Evolutionary conservation across 2,888 invertebrate species (phyloP).

Genomic region (Geotrupes spiniger): DNA sequence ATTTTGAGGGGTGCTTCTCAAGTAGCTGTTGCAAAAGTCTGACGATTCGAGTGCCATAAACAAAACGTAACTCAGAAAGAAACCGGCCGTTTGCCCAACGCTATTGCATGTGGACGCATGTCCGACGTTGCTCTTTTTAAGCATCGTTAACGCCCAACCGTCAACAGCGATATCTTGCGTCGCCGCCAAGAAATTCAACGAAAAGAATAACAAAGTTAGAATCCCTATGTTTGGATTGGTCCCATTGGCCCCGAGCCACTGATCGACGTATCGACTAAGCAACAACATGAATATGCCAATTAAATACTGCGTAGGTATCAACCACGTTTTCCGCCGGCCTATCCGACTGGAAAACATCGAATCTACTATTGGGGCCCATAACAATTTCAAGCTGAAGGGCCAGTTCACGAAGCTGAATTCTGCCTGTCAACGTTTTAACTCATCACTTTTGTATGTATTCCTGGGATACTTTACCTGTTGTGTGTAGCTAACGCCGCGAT

Average conservation of each 20-base stretch:
- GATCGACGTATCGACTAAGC: constrained; percentile 71
- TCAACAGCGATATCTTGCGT: constrained; percentile 99
- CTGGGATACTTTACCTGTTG: constrained; percentile 66
- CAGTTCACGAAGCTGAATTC: constrained; percentile 92
- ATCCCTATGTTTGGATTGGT: constrained; percentile 67
- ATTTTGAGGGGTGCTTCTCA: constrained; percentile 68
- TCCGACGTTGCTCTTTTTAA: constrained; percentile 93
- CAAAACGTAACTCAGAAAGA: constrained; percentile 93
- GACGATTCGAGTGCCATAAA: constrained; percentile 95
- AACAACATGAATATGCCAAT: constrained; percentile 88
- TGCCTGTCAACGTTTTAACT: constrained; percentile 58
- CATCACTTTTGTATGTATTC: background rate
- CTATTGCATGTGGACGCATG: constrained; percentile 99
- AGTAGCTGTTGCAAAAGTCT: constrained; percentile 92
- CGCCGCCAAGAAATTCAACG: constrained; percentile 93
- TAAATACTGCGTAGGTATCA: constrained; percentile 91
- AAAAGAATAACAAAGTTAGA: constrained; percentile 84
- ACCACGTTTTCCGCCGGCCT: constrained; percentile 93
- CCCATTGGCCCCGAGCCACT: constrained; percentile 70
- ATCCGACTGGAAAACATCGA: constrained; percentile 79
- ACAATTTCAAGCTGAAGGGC: constrained; percentile 88
- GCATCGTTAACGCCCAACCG: constrained; percentile 99
- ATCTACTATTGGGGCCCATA: constrained; percentile 99
- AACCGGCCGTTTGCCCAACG: constrained; percentile 97
- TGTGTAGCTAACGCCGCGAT: constrained; percentile 87